Base-by-base conservation (phyloP, 2,113 vertebrate genomes). In the Erpornis zantholeuca region DNA sequence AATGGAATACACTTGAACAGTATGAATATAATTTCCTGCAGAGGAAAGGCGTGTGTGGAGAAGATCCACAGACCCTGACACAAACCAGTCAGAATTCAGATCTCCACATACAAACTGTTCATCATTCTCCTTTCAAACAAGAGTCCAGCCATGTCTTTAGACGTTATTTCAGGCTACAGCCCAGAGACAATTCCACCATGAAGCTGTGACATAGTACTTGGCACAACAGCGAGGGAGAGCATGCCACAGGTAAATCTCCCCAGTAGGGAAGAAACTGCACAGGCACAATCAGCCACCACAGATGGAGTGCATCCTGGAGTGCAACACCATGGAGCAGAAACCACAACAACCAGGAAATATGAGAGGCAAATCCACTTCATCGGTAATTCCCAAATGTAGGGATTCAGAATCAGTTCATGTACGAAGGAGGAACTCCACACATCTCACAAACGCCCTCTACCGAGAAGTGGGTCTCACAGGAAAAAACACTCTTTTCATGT, bases 51-150 rank as follows among this genome's bases (percentile, higher is more conserved):
- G 0, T 14, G 6, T 15, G 35, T 70, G 35, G 53, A 54, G 70
- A 73, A 82, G 21, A 65, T 54, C 36, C 75, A 72, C 35, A 77
- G 63, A 85, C 4, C 22, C 16, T 63, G 52, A 93, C 29, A 93
- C 15, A 93, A 94, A 81, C 33, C 47, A 94, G 59, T 4, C 0
- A 0, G 63, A 83, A 90, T 64, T 93, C 52, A 88, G 49, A 71
- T 78, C 12, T 35, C 22, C 20, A 18, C 7, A 29, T 23, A 64
- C 12, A 88, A 77, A 83, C 25, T 22, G 15, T 59, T 85, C 23
- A 52, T 80, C 52, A 56, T 40, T 70, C 35, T 73, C 63, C 60
- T 92, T 88, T 68, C 85, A 93, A 90, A 88, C 60, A 96, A 77
- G 36, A 83, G 15, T 52, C 40, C 28, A 75, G 19, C 6, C 0